These are phyloP conservation scores for Gonioctena quinquepunctata DNA, from an alignment of 1,140 invertebrate species.

Conservation along the genomic window DNA sequence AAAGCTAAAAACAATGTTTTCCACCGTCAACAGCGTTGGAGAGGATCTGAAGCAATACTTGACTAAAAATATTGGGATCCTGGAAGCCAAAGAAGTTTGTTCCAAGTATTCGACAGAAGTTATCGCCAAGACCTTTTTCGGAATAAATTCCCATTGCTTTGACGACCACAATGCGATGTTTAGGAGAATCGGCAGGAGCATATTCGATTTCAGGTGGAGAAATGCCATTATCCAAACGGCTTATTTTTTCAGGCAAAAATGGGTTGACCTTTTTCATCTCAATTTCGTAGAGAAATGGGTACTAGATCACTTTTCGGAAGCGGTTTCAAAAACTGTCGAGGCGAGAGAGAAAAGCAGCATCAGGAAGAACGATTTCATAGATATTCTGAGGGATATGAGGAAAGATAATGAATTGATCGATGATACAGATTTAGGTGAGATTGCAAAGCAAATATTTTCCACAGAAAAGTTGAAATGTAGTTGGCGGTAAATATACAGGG, in stretches of 20 bases:
- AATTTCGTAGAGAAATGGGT: background rate
- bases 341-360: background rate
- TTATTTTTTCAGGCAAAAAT: slow-evolving; percentile 7
- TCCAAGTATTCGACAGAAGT: slow-evolving; percentile 59
- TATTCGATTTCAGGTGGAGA: slow-evolving; percentile 28
- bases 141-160: slow-evolving; percentile 54
- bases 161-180: slow-evolving; percentile 54
- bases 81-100: slow-evolving; percentile 46
- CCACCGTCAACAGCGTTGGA: slow-evolving; percentile 42
- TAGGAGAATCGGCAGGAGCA: slow-evolving; percentile 25
- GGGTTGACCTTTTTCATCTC: background rate
- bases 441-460: too few species aligned
- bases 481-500: too few species aligned
- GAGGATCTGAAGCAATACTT: slow-evolving; percentile 36
- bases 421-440: background rate
- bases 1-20: slow-evolving; percentile 56
- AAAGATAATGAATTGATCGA: background rate
- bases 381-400: slow-evolving; percentile 8
- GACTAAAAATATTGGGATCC: background rate
- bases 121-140: slow-evolving; percentile 57
- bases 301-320: background rate
- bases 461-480: too few species aligned
- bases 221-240: background rate
- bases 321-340: background rate
- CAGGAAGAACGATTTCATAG: slow-evolving; percentile 12